phyloP scores from a whole-genome alignment of 2,113 vertebrate species.

The Charadrius vociferus region DNA sequence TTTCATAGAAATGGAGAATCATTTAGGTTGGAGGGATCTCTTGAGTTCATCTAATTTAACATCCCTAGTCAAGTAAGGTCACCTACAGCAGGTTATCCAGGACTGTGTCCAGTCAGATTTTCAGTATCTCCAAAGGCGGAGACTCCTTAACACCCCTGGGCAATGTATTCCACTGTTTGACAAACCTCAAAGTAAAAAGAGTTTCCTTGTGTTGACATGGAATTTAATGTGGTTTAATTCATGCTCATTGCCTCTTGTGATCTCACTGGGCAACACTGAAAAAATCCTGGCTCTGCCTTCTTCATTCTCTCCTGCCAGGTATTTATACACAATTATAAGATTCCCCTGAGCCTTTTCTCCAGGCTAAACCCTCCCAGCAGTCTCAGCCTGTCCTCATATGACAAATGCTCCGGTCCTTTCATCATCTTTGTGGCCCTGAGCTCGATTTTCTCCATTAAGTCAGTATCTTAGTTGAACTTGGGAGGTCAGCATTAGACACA shows the following conservation, averaged over 20 bases:
- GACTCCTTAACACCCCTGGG: fast-evolving
- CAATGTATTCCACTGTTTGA: background rate
- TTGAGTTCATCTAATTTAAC: background rate
- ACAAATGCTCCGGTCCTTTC: background rate
- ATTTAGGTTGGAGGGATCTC: background rate
- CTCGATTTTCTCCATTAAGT: background rate
- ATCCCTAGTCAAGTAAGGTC: background rate
- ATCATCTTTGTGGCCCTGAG: background rate
- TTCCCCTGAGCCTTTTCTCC: background rate
- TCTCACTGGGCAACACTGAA: background rate
- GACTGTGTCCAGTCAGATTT: background rate
- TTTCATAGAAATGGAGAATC: background rate
- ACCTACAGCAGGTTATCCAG: background rate
- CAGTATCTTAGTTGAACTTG: background rate
- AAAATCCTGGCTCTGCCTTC: background rate
- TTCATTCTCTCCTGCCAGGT: background rate
- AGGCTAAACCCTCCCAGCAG: background rate
- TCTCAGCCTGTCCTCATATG: background rate
- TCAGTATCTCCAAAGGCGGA: background rate
- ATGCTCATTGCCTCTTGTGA: background rate
- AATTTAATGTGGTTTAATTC: background rate
- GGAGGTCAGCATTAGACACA: background rate
- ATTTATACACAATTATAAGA: background rate
- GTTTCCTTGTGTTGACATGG: background rate
- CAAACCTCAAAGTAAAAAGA: background rate